Base-by-base conservation (phyloP, 1,140 invertebrate species). In the Calliopsis andreniformis region DNA sequence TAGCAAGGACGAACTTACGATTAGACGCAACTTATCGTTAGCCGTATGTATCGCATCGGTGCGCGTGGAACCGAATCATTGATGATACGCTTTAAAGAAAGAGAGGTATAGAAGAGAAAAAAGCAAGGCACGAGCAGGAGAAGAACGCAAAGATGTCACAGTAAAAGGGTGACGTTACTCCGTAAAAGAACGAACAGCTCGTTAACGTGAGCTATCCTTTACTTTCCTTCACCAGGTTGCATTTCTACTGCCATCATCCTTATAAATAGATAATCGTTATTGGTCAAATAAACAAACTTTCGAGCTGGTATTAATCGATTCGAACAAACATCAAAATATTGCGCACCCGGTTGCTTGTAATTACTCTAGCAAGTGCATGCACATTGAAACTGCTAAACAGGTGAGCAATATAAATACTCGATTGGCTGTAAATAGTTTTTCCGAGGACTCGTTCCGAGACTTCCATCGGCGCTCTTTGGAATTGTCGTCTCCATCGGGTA, bases 31-130 rank as follows among this genome's bases (percentile, higher is more conserved):
- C 68, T 23, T 72, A n/a, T 76, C 53, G 75, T 12, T 53, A 16
- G 39, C 35, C 45, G 64, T n/a, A n/a, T n/a, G n/a, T n/a, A n/a
- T n/a, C 55, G 69, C 20, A 32, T n/a, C 23, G 59, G 14, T 14
- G 61, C 47, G 62, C 80, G 76, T n/a, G 16, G 4, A n/a, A 16
- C 4, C 4, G 47, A 83, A 80, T 83, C 81, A 76, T 78, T 79
- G 83, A 49, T n/a, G 47, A 49, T 23, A 8, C 47, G 47, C 8
- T 16, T 20, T 16, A 14, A 47, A 42, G 39, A 12, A 12, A 42
- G 16, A n/a, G 1, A 45, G n/a, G n/a, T n/a, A n/a, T n/a, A n/a
- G n/a, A 49, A 23, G n/a, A 49, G n/a, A 49, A 23, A 49, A 23
- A 23, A 23, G n/a, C 1, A 23, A 23, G n/a, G 47, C 4, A 4